Evolutionary conservation across 2,797 vertebrate genomes (phyloP).

Genomic region (Schizopygopsis pylzovi): DNA sequence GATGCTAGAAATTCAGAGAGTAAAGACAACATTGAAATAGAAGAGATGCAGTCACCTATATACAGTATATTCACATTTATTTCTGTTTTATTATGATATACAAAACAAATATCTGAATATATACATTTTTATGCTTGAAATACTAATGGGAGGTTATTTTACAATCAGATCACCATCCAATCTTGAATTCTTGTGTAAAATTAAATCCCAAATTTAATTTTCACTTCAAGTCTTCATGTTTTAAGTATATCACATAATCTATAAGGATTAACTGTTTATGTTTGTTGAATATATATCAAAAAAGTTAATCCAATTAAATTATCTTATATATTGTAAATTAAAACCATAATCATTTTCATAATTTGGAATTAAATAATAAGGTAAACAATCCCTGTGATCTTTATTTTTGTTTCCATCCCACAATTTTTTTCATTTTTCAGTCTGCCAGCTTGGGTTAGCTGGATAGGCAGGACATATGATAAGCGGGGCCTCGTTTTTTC

Average conservation of each 20-base stretch:
- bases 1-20: not conserved
- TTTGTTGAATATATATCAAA: not conserved
- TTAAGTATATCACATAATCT: not conserved
- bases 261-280: not conserved
- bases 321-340: not conserved
- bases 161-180: not conserved
- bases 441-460: slow-evolving; percentile 29
- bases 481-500: slow-evolving; percentile 77
- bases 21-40: not conserved
- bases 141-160: not conserved
- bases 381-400: not conserved
- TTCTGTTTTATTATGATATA: not conserved
- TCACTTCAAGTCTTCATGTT: not conserved
- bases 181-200: not conserved
- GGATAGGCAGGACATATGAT: slow-evolving; percentile 67
- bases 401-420: not conserved
- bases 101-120: slow-evolving; percentile 7
- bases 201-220: not conserved
- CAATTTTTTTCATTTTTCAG: not conserved
- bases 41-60: too few relatives aligned
- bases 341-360: not conserved
- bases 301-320: not conserved
- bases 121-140: not conserved
- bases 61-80: not conserved
- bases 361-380: not conserved